phyloP scores from a whole-genome alignment of 2,113 vertebrate genomes.

The Pseudorhombus dupliciocellatus region DNA sequence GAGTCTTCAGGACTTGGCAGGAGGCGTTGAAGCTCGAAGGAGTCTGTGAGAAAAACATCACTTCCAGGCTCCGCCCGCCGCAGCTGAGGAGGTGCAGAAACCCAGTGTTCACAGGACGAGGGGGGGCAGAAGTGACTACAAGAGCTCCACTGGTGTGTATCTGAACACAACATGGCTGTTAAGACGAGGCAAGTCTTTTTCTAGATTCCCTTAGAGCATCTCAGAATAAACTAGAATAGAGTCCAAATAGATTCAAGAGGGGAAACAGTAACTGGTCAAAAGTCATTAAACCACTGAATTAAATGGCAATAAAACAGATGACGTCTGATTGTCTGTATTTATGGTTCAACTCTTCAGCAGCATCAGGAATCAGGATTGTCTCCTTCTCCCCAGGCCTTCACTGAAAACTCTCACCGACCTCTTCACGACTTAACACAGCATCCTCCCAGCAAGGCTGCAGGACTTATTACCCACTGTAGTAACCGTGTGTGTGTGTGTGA shows the following conservation, averaged over 20 bases:
- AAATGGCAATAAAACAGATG: background rate
- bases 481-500: background rate
- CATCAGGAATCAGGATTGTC: conserved; percentile 14
- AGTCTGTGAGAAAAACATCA: conserved; percentile 17
- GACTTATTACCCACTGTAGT: conserved; percentile 31
- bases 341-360: conserved; percentile 7
- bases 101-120: background rate
- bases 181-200: too few species aligned
- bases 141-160: too few species aligned
- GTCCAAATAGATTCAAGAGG: too few species aligned
- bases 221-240: too few species aligned
- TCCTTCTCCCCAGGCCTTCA: background rate
- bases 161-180: too few species aligned
- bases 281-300: background rate
- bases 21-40: conserved; percentile 20
- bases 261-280: background rate
- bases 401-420: conserved; percentile 13
- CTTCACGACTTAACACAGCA: conserved; percentile 10
- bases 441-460: conserved; percentile 29
- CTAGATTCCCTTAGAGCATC: too few species aligned
- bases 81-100: background rate
- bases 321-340: background rate
- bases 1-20: conserved; percentile 26
- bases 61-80: background rate
- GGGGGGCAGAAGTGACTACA: background rate